Evolutionary conservation across 2,888 invertebrate species (phyloP).

Genomic region (Callinectes sapidus): DNA sequence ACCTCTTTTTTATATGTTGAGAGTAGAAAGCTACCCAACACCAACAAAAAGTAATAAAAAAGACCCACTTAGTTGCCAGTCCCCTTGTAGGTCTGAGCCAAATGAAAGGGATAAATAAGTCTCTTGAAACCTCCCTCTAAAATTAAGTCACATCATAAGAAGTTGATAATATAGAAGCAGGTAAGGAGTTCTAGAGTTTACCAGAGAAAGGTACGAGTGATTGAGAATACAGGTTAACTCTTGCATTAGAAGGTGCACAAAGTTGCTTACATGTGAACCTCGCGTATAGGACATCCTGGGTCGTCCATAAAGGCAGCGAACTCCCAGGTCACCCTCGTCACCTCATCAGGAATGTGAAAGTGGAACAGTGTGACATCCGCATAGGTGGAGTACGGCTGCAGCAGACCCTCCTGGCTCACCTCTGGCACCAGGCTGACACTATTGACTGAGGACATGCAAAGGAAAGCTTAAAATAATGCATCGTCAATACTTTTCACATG

Average conservation of each 20-base stretch:
- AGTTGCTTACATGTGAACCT: slow-evolving; percentile 77
- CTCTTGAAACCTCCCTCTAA: too few species aligned
- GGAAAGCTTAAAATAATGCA: not conserved
- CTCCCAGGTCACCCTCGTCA: slow-evolving; percentile 78
- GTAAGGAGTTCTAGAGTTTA: too few species aligned
- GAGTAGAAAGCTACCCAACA: too few species aligned
- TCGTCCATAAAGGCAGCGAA: slow-evolving; percentile 78
- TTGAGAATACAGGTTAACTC: too few species aligned
- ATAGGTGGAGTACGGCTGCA: slow-evolving; percentile 77
- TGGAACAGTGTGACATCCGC: slow-evolving; percentile 78
- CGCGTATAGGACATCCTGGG: slow-evolving; percentile 76
- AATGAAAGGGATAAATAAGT: too few species aligned
- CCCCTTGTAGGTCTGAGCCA: too few species aligned
- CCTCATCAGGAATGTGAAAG: slow-evolving; percentile 77
- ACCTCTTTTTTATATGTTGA: too few species aligned
- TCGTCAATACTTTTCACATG: not conserved
- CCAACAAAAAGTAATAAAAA: too few species aligned
- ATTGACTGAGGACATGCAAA: slow-evolving; percentile 13
- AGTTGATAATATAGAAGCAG: too few species aligned
- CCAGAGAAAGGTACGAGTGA: too few species aligned
- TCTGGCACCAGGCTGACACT: slow-evolving; percentile 75
- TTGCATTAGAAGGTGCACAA: not conserved
- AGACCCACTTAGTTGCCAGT: too few species aligned
- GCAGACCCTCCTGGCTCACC: slow-evolving; percentile 78
- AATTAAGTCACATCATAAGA: too few species aligned